Conservation (phyloP, 2,797 vertebrate genomes). For the Centroberyx gerrardi region DNA sequence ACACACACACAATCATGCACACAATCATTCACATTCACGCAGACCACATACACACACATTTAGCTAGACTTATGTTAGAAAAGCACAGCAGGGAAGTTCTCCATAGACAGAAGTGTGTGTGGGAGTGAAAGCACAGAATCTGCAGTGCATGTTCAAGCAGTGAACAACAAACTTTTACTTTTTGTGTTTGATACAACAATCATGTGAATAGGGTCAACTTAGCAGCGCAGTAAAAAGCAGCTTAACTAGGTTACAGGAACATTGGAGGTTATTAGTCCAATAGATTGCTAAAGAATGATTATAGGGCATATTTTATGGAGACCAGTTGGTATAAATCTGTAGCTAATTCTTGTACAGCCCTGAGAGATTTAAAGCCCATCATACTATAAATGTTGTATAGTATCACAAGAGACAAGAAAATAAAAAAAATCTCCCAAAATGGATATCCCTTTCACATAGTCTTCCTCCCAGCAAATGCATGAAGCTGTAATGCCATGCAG, state of each 20-base stretch:
- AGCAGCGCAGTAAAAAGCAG: background rate
- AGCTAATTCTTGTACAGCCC: too few species aligned
- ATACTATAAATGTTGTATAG: too few species aligned
- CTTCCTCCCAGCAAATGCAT: background rate
- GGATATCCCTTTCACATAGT: too few species aligned
- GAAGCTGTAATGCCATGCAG: background rate
- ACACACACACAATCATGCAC: conserved; percentile 14
- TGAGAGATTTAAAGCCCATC: too few species aligned
- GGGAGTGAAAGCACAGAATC: conserved; percentile 53
- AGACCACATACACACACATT: conserved; percentile 26
- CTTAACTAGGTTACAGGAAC: too few species aligned
- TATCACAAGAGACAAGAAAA: background rate
- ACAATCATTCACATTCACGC: conserved; percentile 12
- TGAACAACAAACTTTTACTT: conserved; percentile 39
- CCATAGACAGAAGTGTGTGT: conserved; percentile 62
- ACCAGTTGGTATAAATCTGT: too few species aligned
- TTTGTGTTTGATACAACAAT: conserved; percentile 20
- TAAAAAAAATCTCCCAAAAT: background rate
- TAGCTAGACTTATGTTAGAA: conserved; percentile 27
- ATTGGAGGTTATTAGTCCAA: too few species aligned
- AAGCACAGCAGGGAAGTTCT: conserved; percentile 34
- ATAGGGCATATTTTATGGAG: background rate
- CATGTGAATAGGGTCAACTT: background rate
- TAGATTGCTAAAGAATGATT: background rate
- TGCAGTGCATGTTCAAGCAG: conserved; percentile 27